Base-by-base conservation (phyloP, 2,888 invertebrate genomes). In the Lasioglossum leucozonium region DNA sequence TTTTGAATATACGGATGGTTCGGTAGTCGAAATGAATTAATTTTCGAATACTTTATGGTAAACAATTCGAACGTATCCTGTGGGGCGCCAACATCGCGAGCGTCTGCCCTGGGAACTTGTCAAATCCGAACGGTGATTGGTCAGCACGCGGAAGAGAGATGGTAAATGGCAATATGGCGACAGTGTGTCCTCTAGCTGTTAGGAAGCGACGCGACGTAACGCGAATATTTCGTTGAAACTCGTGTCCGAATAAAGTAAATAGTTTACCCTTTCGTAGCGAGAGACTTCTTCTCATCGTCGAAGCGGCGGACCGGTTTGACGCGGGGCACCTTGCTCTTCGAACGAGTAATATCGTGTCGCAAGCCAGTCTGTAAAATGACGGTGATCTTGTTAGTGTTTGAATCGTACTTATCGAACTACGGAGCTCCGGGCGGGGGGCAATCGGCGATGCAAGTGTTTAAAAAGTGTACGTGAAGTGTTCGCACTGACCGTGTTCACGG, bases 181-280 rank as follows among this genome's bases (percentile, higher is more conserved):
- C 91, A 89, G 91, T 91, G 85, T 87, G 90, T 91, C 91, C 89
- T 77, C 90, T 87, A 91, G 86, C 88, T 89, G 92, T 88, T 88
- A 85, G 84, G 80, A 90, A 92, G 84, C 89, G 86, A 87, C 89
- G 91, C 92, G 72, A 84, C 72, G 82, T 67, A 84, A 84, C 78
- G 80, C 72, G 81, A 84, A 83, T 83, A 83, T 75, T 83, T 74
- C 58, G 84, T 51, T 78, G 18, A 10, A 72, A 75, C 40, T 78
- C 62, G 75, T 72, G 4, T 22, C 16, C 58, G 40, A 72, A 30
- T 26, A 55, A n/a, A 77, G n/a, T 13, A 72, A 84, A 79, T 72
- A 47, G 88, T 92, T 95, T 86, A 95, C 95, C 95, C 95, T 77
- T 92, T 93, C 22, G 89, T 81, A 62, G 91, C 89, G 77, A 95